Evolutionary conservation across 1,140 invertebrate species (phyloP).

Genomic region (Bombus superbus): DNA sequence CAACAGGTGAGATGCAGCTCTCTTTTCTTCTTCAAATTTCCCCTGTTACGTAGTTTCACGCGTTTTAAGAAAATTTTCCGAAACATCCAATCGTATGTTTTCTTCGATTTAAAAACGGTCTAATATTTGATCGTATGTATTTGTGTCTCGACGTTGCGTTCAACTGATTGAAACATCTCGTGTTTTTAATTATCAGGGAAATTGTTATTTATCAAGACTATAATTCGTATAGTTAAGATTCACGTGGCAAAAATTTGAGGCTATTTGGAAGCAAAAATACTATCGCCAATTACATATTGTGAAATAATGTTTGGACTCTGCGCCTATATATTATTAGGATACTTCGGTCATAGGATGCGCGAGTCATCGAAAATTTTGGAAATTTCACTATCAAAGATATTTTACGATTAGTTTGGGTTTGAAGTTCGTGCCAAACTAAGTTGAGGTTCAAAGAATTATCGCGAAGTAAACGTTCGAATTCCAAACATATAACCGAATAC

Average conservation of each 20-base stretch:
- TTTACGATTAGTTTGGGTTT: too few relatives aligned
- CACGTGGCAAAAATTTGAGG: background rate
- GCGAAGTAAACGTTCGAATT: too few relatives aligned
- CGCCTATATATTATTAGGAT: background rate
- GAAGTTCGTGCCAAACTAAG: too few relatives aligned
- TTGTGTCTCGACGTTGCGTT: too few relatives aligned
- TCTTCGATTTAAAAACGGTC: background rate
- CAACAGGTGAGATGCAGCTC: slow-evolving; percentile 31
- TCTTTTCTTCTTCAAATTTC: background rate
- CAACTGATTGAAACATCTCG: too few relatives aligned
- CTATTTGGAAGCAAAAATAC: background rate
- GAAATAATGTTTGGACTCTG: too few relatives aligned
- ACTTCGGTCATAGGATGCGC: background rate
- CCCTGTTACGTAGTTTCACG: background rate
- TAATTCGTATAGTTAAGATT: background rate
- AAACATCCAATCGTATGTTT: too few relatives aligned
- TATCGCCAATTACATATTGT: background rate
- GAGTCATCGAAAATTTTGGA: background rate
- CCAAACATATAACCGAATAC: too few relatives aligned
- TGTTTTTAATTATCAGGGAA: too few relatives aligned
- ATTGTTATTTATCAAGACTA: too few relatives aligned
- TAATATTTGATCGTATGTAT: too few relatives aligned
- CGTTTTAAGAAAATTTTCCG: background rate
- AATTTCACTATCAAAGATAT: background rate
- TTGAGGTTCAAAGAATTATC: too few relatives aligned